These are phyloP conservation scores for Pantelozetes paolii DNA, from an alignment of 2,888 invertebrate species.

Conservation along the genomic window DNA sequence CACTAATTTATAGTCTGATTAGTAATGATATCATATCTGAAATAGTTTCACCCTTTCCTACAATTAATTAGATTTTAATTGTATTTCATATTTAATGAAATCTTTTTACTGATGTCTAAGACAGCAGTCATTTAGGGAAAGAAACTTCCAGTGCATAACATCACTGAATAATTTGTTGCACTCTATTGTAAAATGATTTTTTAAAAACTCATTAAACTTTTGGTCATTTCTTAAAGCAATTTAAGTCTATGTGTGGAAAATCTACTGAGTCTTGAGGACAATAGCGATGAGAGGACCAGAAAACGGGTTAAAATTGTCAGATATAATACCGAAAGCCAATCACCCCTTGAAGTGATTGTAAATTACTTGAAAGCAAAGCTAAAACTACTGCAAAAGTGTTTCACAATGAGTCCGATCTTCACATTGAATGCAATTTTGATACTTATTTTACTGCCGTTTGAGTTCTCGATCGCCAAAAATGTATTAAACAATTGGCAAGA, in stretches of 20 bases:
- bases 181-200: too few species aligned
- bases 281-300: not conserved
- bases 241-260: not conserved
- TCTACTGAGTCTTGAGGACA: not conserved
- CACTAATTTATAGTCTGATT: not conserved
- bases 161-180: not conserved
- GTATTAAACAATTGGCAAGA: not conserved
- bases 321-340: not conserved
- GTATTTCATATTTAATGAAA: too few species aligned
- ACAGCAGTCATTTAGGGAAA: too few species aligned
- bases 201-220: not conserved
- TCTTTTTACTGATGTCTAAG: too few species aligned
- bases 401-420: not conserved
- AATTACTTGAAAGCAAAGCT: not conserved
- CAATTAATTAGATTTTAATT: too few species aligned
- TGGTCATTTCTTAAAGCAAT: not conserved
- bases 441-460: not conserved
- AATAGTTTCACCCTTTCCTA: not conserved
- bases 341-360: not conserved
- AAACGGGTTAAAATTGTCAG: not conserved
- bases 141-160: too few species aligned
- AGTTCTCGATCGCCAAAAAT: slow-evolving; percentile 6
- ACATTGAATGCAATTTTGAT: not conserved
- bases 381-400: not conserved
- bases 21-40: not conserved